A percentile compares a stretch with the other conserved stretches of the same genome.
phyloP scores from a whole-genome alignment of 2,797 vertebrate species.

The Anabas testudineus region DNA sequence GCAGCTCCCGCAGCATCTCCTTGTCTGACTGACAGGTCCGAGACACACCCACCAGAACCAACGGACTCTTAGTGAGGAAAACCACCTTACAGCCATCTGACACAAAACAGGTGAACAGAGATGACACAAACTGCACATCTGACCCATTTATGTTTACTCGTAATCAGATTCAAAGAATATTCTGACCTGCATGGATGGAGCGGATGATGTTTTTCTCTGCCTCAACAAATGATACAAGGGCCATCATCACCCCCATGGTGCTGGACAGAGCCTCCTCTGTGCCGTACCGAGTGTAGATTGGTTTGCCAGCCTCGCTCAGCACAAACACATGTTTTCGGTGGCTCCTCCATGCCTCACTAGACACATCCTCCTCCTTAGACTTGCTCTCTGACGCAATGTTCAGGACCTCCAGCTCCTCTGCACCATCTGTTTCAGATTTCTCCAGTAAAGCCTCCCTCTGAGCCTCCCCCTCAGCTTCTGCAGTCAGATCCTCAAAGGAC shows the following conservation, averaged over 20 bases:
- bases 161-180: not conserved
- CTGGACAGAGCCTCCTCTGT: slow-evolving; percentile 97
- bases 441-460: slow-evolving; percentile 49
- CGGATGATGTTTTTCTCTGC: slow-evolving; percentile 94
- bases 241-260: slow-evolving; percentile 98
- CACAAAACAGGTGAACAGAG: slow-evolving; percentile 19
- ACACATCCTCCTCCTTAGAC: slow-evolving; percentile 90
- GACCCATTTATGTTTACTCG: not conserved
- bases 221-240: slow-evolving; percentile 96
- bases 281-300: slow-evolving; percentile 95
- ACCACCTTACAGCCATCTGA: slow-evolving; percentile 96
- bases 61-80: slow-evolving; percentile 93
- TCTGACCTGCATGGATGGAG: slow-evolving; percentile 95
- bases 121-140: slow-evolving; percentile 3
- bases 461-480: slow-evolving; percentile 76
- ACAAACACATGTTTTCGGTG: slow-evolving; percentile 97
- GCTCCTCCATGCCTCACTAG: slow-evolving; percentile 90
- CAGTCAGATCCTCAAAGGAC: slow-evolving; percentile 95
- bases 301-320: slow-evolving; percentile 96
- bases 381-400: slow-evolving; percentile 71
- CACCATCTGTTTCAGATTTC: slow-evolving; percentile 66
- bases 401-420: slow-evolving; percentile 78
- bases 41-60: slow-evolving; percentile 95
- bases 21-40: slow-evolving; percentile 92
- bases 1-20: slow-evolving; percentile 93